Conservation (phyloP, 2,888 invertebrate genomes). For the Anodontia alba region DNA sequence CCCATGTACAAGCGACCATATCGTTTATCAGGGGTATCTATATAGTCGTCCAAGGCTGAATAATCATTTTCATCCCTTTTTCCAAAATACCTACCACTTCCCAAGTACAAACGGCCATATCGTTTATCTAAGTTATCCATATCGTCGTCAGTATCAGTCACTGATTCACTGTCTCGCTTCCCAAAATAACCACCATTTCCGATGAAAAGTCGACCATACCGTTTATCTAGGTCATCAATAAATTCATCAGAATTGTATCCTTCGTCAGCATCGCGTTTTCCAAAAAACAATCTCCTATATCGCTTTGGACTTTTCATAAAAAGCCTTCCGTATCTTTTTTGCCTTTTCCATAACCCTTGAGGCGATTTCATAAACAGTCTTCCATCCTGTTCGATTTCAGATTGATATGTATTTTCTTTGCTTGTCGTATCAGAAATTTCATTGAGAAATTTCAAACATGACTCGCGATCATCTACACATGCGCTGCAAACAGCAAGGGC, state of each 20-base stretch:
- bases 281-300: conserved; percentile 2
- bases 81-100: not conserved
- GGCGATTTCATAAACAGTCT: not conserved
- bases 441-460: not conserved
- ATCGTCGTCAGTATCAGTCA: not conserved
- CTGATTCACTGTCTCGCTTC: not conserved
- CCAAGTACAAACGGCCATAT: not conserved
- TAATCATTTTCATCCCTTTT: too few relatives aligned
- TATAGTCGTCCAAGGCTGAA: too few relatives aligned
- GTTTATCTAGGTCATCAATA: not conserved
- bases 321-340: conserved; percentile 7
- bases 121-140: not conserved
- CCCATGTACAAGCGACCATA: conserved; percentile 14
- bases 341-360: not conserved
- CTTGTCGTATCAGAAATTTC: not conserved
- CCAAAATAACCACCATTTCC: not conserved
- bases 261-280: not conserved
- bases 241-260: not conserved
- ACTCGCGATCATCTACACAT: not conserved
- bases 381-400: not conserved
- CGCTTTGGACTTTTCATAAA: conserved; percentile 11
- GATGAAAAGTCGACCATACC: not conserved
- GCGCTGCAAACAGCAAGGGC: not conserved
- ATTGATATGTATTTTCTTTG: not conserved
- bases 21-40: not conserved